Percentiles rank a stretch among this genome's conserved stretches.
phyloP scores from a whole-genome alignment of 2,888 invertebrate genomes.

The Hirtodrosophila alboralis region DNA sequence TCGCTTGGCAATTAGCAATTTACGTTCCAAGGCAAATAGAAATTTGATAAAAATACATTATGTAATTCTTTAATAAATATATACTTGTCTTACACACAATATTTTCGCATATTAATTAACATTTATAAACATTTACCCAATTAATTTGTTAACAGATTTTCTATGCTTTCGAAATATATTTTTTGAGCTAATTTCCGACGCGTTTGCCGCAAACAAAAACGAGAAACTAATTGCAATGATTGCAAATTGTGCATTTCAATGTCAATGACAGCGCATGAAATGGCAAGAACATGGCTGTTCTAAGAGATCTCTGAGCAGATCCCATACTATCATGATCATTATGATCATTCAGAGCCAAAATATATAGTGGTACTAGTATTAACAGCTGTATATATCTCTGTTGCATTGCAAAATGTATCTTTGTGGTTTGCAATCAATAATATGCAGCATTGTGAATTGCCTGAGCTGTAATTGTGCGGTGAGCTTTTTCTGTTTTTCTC shows the following conservation, averaged over 20 bases:
- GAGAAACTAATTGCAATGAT: conserved; percentile 62
- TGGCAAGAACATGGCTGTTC: conserved; percentile 35
- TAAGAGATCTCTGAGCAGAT: conserved; percentile 7
- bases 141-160: conserved; percentile 27
- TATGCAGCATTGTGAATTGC: conserved; percentile 56
- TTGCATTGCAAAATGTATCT: conserved; percentile 42
- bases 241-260: conserved; percentile 61
- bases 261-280: conserved; percentile 60
- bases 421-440: conserved; percentile 67
- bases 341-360: conserved; percentile 20
- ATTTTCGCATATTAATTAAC: too few species aligned
- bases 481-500: conserved; percentile 16
- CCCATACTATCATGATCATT: conserved; percentile 1
- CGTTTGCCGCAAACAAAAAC: conserved; percentile 53
- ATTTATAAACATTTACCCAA: conserved; percentile 52
- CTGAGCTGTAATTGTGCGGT: conserved; percentile 53
- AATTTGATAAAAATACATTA: conserved; percentile 2
- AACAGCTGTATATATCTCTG: too few species aligned
- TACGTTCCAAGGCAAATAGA: conserved; percentile 16
- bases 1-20: conserved; percentile 42
- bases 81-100: too few species aligned
- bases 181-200: conserved; percentile 50
- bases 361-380: not conserved
- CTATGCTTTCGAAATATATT: too few species aligned
- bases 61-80: conserved; percentile 11